A percentile compares a stretch with the other conserved stretches of the same genome.
These are phyloP conservation scores for Neosilurus mollespiculum DNA, from an alignment of 2,797 vertebrate species.

Conservation along the genomic window DNA sequence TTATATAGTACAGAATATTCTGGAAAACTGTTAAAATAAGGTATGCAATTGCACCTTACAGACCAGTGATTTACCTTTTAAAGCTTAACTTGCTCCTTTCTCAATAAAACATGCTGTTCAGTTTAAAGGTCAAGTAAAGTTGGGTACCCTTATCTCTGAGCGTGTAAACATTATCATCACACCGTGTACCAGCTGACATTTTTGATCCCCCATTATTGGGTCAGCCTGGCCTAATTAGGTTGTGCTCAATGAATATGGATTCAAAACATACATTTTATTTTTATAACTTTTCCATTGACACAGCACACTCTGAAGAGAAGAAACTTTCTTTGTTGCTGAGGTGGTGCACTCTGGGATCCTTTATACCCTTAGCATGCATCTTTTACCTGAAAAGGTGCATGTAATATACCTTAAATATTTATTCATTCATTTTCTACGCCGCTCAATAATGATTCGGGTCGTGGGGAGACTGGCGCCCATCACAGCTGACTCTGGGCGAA, in stretches of 20 bases:
- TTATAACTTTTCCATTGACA: not conserved
- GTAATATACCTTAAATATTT: not conserved
- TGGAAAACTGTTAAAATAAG: conserved; percentile 8
- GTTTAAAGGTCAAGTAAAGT: not conserved
- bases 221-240: not conserved
- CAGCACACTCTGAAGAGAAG: not conserved
- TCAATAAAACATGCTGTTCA: not conserved
- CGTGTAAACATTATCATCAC: not conserved
- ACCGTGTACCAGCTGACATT: not conserved
- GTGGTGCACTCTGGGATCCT: not conserved
- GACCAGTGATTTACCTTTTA: not conserved
- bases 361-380: no score
- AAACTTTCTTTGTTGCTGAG: not conserved
- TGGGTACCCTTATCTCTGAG: not conserved
- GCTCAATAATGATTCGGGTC: no score
- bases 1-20: not conserved
- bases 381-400: not conserved
- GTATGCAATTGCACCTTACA: not conserved
- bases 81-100: not conserved
- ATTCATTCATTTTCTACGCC: no score
- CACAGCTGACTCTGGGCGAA: no score
- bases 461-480: no score
- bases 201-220: not conserved
- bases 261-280: not conserved
- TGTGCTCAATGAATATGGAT: not conserved